phyloP scores from a whole-genome alignment of 2,888 invertebrate species.

The Unio delphinus region DNA sequence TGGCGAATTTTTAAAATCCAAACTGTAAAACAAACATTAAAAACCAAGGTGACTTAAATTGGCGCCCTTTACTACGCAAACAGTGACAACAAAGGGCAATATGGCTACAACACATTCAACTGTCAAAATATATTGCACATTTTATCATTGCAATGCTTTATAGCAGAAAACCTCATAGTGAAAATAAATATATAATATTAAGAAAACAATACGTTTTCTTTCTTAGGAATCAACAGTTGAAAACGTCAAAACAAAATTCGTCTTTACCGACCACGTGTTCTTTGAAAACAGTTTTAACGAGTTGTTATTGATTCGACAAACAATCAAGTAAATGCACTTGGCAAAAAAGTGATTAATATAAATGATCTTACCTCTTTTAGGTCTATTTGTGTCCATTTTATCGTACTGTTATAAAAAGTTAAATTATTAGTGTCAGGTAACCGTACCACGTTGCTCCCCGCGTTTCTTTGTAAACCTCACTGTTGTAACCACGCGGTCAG shows the following conservation, averaged over 20 bases:
- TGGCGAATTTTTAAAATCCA: too few species aligned
- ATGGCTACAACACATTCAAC: conserved; percentile 2
- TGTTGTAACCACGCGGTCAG: conserved; percentile 39
- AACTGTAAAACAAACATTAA: too few species aligned
- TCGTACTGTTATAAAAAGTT: conserved; percentile 2
- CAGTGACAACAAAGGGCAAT: conserved; percentile 2
- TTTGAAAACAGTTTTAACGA: conserved; percentile 23
- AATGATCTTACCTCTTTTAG: conserved; percentile 45
- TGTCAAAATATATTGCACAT: conserved; percentile 2
- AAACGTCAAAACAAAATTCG: conserved; percentile 17
- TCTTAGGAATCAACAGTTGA: conserved; percentile 25
- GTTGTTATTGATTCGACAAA: conserved; percentile 16
- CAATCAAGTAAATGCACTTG: conserved; percentile 5
- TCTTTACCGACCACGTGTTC: conserved; percentile 31
- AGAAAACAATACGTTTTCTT: not conserved
- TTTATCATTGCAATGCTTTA: not conserved
- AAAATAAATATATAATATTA: not conserved
- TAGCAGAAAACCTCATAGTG: not conserved
- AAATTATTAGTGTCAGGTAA: too few species aligned
- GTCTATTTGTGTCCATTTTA: conserved; percentile 32
- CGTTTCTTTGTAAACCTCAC: not conserved
- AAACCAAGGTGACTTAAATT: not conserved
- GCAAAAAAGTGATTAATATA: conserved; percentile 6
- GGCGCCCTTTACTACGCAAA: not conserved
- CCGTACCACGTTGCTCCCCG: too few species aligned